Base-by-base conservation (phyloP, 2,113 vertebrate genomes). In the Copsychus sechellarum region DNA sequence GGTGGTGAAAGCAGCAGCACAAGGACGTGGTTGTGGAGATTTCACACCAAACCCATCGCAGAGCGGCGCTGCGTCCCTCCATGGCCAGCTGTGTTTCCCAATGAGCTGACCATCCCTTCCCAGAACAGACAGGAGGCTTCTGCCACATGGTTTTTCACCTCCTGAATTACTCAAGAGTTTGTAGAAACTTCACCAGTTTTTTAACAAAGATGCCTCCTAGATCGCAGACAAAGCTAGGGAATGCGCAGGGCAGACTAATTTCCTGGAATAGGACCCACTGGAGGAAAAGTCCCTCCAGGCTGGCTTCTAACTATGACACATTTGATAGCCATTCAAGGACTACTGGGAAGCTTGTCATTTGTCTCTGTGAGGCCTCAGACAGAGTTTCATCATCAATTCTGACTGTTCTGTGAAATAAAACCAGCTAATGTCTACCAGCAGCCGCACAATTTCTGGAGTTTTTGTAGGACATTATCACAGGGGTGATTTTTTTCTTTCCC, bases 241-340 rank as follows among this genome's bases (percentile, higher is more conserved):
- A 90, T 43, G 88, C 17, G 3, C 8, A 5, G 50, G 57, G 84
- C 92, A 89, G 89, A 89, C 72, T 56, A 9, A 81, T 86, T 96
- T 96, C 95, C 92, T 92, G 95, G 93, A 95, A 95, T 1, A 12
- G 54, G 65, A 94, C 33, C 84, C 34, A 85, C 62, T 91, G 74
- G 94, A 92, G 90, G 72, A 95, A 77, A 96, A 93, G 85, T 95
- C 64, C 81, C 92, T 87, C 34, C 60, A 40, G 79, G 60, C 90
- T 93, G 92, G 71, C 92, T 96, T 78, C 88, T 96, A 92, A 97
- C 95, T 94, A 80, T 96, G 96, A 93, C 96, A 96, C 93, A 96
- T 95, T 93, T 97, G 93, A 86, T 95, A 96, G 92, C 88, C 88
- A 88, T 94, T 95, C 94, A 93, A 90, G 86, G 94, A 74, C 88